Base-by-base conservation (phyloP, 1,140 invertebrate genomes). In the Polyergus mexicanus region DNA sequence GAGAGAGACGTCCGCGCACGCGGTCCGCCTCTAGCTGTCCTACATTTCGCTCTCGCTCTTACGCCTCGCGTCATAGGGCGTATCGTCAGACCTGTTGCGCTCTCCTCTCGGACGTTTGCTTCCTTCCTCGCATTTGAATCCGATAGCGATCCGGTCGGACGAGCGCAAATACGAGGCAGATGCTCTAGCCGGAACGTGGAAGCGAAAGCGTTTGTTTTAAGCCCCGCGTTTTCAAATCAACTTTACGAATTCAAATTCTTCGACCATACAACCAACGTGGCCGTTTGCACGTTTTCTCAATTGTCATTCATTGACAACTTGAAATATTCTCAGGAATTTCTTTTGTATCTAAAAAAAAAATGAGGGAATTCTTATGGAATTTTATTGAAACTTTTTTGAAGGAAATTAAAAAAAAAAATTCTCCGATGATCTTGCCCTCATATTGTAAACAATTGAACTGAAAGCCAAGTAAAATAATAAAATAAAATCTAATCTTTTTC, bases 1-100 rank as follows among this genome's bases (percentile, higher is more conserved):
- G 38, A 41, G 56, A 10, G 13, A 51, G 13, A 51, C 47, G 47
- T 51, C 63, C 44, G 22, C 63, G 41, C 41, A 38, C 41, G 28
- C 63, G 28, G 41, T 44, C 71, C 32, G 22, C 44, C 38, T 60
- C 78, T 38, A 41, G 63, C 47, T 89, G 88, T 10, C 78, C 88
- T 86, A 89, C 74, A 84, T 89, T 75, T 78, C 84, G 47, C 13
- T 35, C 66, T 51, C 41, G 47, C 28, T 38, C 44, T 66, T 38
- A 54, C 86, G 80, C 4, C 22, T 35, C 35, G 38, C 35, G 51
- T 78, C 58, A 68, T 28, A 80, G 65, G 65, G 47, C 63, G 44
- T 69, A 80, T 51, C 56, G 13, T 71, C 84, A 84, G 87, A 89
- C 88, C 87, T 89, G 88, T 89, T 89, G 88, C 88, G 88, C 85